These are phyloP conservation scores for Melanostoma mellinum DNA, from an alignment of 2,888 invertebrate species.

Conservation along the genomic window DNA sequence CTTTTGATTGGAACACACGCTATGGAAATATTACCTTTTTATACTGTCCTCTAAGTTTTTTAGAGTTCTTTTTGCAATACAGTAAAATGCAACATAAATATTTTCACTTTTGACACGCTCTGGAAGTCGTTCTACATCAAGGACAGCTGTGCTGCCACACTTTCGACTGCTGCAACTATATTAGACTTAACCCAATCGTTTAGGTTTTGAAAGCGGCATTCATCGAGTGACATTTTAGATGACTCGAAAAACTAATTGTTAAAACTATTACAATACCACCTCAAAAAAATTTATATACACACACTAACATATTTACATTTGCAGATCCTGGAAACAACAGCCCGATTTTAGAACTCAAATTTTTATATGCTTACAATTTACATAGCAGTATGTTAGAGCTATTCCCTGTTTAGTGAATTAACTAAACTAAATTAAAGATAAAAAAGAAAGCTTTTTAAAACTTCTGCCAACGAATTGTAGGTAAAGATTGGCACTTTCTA, in stretches of 20 bases:
- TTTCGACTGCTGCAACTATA: constrained; percentile 93
- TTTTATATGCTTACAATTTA: no score
- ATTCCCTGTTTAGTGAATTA: no score
- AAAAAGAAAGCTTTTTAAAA: no score
- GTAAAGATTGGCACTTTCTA: no score
- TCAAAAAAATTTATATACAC: no score
- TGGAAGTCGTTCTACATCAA: constrained; percentile 93
- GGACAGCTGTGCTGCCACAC: constrained; percentile 95
- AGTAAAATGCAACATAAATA: constrained; percentile 92
- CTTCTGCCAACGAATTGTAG: no score
- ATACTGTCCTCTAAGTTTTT: constrained; percentile 92
- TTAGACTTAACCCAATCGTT: constrained; percentile 90
- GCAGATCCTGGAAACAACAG: no score
- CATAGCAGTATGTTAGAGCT: no score
- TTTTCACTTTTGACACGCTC: constrained; percentile 89
- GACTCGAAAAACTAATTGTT: not conserved
- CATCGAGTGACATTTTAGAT: constrained; percentile 76
- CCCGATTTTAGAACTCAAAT: no score
- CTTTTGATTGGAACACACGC: constrained; percentile 93
- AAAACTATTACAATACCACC: no score
- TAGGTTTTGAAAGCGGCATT: constrained; percentile 89
- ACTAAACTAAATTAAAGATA: no score
- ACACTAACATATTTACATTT: no score
- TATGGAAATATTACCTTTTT: constrained; percentile 95
- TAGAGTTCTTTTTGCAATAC: constrained; percentile 94